Evolutionary conservation across 2,113 vertebrate genomes (phyloP), one percentile per base, ranked within the genome.

Genomic region (Eubucco bourcierii): DNA sequence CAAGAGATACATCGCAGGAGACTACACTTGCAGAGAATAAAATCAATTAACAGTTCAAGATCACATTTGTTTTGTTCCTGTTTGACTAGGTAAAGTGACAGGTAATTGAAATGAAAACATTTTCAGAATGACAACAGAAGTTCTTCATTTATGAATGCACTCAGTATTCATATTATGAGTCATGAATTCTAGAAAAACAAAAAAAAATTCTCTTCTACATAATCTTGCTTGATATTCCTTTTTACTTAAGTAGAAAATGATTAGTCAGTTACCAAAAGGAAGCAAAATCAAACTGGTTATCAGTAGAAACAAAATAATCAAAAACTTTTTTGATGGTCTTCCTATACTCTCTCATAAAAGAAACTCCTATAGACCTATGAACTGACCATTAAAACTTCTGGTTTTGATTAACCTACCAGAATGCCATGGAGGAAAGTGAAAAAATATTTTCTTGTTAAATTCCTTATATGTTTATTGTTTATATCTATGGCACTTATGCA

Each of bases 151-250:
- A 27, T 15, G 93, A 85, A 66, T 5, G 6, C 19, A 52, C 58
- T 89, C 67, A 74, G 18, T 15, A 68, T 50, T 87, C 52, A 81
- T 50, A 44, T 65, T 61, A 47, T 81, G 46, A 84, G 21, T 60
- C 33, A 60, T 20, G 19, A 81, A 72, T 47, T 66, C 72, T 79
- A 74, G 28, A 86, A 95, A 95, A 92, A 86, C 44, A 90, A 78
- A 90, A 94, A 27, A 78, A 9, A 24, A 50, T 93, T 78, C 6
- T 79, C 12, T 65, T 78, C 20, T 72, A 74, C 90, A 84, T 75
- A 68, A 53, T 86, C 5, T 88, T 95, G 27, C 10, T 90, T 70
- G 15, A 2, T 58, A 61, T 63, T 85, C 9, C 1, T 87, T 92
- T 94, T 85, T 82, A 71, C 29, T 59, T 44, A 81, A 3, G 6